Base-by-base conservation (phyloP, 2,113 vertebrate genomes). In the Brienomyrus brachyistius region DNA sequence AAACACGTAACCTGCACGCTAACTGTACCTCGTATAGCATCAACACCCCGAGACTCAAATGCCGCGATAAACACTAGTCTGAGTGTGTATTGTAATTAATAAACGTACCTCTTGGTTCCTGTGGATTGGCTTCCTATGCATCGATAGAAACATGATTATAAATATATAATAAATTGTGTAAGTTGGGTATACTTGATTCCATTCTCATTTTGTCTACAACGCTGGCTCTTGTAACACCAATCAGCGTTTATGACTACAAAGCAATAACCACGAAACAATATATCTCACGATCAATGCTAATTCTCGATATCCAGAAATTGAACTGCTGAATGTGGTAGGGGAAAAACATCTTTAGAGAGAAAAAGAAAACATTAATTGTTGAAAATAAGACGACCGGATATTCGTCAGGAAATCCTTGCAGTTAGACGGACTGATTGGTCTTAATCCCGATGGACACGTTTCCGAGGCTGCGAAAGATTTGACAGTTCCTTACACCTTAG, bases 21-120 rank as follows among this genome's bases (percentile, higher is more conserved):
- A 70, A 86, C 95, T 95, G 95, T 95, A 96, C 95, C 96, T 95
- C 93, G 43, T 93, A 86, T 94, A 95, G 95, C 95, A 96, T 96
- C 95, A 93, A 92, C 91, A 91, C 83, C 92, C 56, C 2, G 43
- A 93, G 83, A 93, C 93, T 56, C 94, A 95, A 95, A 94, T 92
- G 94, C 91, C 93, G 13, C 51, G 86, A 54, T 56, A 40, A 87
- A 54, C n/a, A 87, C 86, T 87, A 21, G 9, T 35, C 48, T n/a
- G 35, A 4, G 40, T 45, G 31, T 87, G 51, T 54, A 56, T 19
- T 21, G 3, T 9, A 31, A 56, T 87, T 56, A 87, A 19, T 87
- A 87, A 86, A 27, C 45, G 83, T 51, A 50, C 45, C 45, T 50
- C 45, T 10, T 86, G n/a, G 45, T 86, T 51, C 74, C 35, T 19